These are phyloP conservation scores for Heteropelma amictum DNA, from an alignment of 2,888 invertebrate genomes.

Conservation along the genomic window DNA sequence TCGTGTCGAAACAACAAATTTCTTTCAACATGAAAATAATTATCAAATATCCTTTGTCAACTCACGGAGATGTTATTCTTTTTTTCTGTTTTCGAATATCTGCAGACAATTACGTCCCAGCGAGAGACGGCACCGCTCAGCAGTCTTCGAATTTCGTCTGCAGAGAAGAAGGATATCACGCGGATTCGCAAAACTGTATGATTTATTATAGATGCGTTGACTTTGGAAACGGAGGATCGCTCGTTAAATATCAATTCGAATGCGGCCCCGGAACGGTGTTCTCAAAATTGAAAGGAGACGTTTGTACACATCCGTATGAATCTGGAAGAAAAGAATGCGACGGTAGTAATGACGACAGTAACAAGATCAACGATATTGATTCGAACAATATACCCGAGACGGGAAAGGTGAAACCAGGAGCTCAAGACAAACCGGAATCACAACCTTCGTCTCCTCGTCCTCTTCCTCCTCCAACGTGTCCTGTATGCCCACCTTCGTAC, in stretches of 20 bases:
- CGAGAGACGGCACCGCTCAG: neutral
- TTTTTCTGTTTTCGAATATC: neutral
- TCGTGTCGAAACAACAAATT: too few relatives aligned
- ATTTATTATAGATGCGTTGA: conserved; percentile 88
- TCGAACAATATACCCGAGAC: conserved; percentile 49
- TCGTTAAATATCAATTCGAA: conserved; percentile 83
- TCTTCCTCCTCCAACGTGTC: conserved; percentile 16
- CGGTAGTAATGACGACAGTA: conserved; percentile 79
- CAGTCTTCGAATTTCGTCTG: conserved; percentile 79
- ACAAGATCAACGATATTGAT: conserved; percentile 62
- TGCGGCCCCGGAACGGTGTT: conserved; percentile 89
- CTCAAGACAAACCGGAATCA: conserved; percentile 44
- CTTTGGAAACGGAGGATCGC: conserved; percentile 79
- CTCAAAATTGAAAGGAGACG: conserved; percentile 78
- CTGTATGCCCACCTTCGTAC: conserved; percentile 20
- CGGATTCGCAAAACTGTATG: conserved; percentile 85
- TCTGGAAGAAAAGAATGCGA: conserved; percentile 85
- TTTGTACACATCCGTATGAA: conserved; percentile 85
- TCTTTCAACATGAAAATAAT: too few relatives aligned
- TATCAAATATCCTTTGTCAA: too few relatives aligned
- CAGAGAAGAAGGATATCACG: conserved; percentile 84
- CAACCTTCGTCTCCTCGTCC: conserved; percentile 20
- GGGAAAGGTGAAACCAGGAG: conserved; percentile 38
- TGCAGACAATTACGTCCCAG: conserved; percentile 31
- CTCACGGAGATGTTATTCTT: too few relatives aligned